Percentiles rank a stretch among this genome's conserved stretches.
phyloP scores from a whole-genome alignment of 2,797 vertebrate species.

The Sitta carolinensis region DNA sequence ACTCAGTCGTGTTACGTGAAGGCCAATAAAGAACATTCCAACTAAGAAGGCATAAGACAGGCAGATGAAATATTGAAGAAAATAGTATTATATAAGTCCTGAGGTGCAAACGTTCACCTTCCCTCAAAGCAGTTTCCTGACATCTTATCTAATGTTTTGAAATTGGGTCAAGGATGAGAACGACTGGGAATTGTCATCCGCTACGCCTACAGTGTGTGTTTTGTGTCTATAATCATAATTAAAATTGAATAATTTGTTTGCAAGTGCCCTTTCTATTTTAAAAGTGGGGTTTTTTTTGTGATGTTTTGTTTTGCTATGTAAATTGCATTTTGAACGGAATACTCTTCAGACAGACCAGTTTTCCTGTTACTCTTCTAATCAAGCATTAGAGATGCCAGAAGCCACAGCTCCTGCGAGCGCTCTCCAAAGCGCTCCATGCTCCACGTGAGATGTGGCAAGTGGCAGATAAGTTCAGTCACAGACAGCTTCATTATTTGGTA shows the following conservation, averaged over 20 bases:
- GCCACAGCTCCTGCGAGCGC: neutral
- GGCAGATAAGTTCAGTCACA: neutral
- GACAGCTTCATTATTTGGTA: neutral
- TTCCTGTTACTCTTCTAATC: neutral
- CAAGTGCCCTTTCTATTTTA: neutral
- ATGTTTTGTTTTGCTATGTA: conserved; percentile 14
- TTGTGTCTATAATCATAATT: neutral
- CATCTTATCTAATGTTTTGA: conserved; percentile 24
- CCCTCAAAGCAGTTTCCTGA: conserved; percentile 19
- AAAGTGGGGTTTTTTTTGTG: neutral
- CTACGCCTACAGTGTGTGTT: neutral
- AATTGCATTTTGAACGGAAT: conserved; percentile 6
- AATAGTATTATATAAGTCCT: neutral
- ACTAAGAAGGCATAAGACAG: conserved; percentile 5
- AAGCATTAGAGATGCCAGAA: conserved; percentile 4
- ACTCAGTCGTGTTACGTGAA: neutral
- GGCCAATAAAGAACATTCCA: conserved; percentile 25
- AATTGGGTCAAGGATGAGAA: conserved; percentile 30
- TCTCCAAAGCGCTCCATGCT: neutral
- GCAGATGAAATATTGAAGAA: conserved; percentile 49
- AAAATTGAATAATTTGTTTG: neutral
- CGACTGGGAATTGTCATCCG: neutral
- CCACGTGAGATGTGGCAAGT: neutral
- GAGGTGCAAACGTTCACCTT: conserved; percentile 3
- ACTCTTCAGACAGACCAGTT: neutral